Percentiles rank a stretch among this genome's conserved stretches.
phyloP scores from a whole-genome alignment of 2,113 vertebrate species.

The Blennius ocellaris region DNA sequence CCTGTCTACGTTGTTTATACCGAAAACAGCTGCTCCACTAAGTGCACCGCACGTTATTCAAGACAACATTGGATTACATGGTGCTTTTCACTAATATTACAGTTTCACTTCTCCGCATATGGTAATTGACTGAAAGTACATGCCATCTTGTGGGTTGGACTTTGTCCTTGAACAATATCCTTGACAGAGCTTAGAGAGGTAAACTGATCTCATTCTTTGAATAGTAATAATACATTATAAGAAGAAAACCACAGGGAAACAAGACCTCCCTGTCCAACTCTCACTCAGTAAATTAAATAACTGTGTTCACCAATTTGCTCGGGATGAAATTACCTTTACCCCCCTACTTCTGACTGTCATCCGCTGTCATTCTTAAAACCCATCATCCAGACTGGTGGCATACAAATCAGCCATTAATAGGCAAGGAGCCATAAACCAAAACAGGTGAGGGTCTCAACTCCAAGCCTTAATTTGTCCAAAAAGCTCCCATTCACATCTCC shows the following conservation, averaged over 20 bases:
- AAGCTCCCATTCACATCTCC: slow-evolving; percentile 56
- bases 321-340: slow-evolving; percentile 66
- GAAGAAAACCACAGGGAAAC: slow-evolving; percentile 65
- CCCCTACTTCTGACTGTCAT: slow-evolving; percentile 54
- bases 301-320: slow-evolving; percentile 33
- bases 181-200: slow-evolving; percentile 59
- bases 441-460: slow-evolving; percentile 51
- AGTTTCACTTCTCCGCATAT: slow-evolving; percentile 71
- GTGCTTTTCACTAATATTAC: slow-evolving; percentile 71
- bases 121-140: slow-evolving; percentile 66
- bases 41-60: slow-evolving; percentile 65
- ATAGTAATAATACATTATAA: slow-evolving; percentile 62
- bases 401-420: slow-evolving; percentile 55
- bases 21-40: slow-evolving; percentile 71
- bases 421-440: slow-evolving; percentile 57
- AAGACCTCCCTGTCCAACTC: slow-evolving; percentile 70
- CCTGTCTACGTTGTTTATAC: slow-evolving; percentile 67
- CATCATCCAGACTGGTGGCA: slow-evolving; percentile 53
- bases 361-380: slow-evolving; percentile 45
- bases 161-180: slow-evolving; percentile 52
- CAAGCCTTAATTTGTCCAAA: slow-evolving; percentile 66
- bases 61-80: slow-evolving; percentile 76
- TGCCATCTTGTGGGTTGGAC: slow-evolving; percentile 68
- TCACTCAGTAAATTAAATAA: slow-evolving; percentile 58
- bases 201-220: slow-evolving; percentile 62